phyloP scores from a whole-genome alignment of 2,888 invertebrate species.

The Aphodius granarius region DNA sequence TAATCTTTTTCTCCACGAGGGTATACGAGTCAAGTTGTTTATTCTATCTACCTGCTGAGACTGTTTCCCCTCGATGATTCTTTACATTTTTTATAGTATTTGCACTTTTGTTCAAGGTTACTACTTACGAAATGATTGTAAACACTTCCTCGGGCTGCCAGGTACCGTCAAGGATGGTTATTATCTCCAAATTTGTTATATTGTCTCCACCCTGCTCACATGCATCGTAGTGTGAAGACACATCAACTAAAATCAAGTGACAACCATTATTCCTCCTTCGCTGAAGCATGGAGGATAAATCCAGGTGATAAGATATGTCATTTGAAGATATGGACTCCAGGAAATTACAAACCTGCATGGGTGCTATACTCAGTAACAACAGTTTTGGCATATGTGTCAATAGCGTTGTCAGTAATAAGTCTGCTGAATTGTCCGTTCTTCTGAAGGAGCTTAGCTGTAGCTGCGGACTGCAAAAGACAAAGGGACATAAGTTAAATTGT shows the following conservation, averaged over 20 bases:
- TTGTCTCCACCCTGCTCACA: conserved; percentile 48
- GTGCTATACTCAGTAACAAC: conserved; percentile 57
- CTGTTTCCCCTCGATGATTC: neutral
- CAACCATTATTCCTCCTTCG: too few species aligned
- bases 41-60: neutral
- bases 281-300: too few species aligned
- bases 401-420: conserved; percentile 48
- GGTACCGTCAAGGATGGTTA: conserved; percentile 62
- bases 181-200: conserved; percentile 58
- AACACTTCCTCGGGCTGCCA: conserved; percentile 57
- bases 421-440: conserved; percentile 40
- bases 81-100: neutral
- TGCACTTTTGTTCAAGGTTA: neutral
- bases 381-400: conserved; percentile 55
- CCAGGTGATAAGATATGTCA: neutral
- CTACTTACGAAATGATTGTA: conserved; percentile 25
- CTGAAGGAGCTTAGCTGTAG: conserved; percentile 46
- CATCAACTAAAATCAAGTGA: conserved; percentile 25
- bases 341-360: conserved; percentile 50
- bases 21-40: neutral
- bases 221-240: conserved; percentile 38
- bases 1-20: neutral
- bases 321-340: neutral
- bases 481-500: neutral
- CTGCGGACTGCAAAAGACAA: conserved; percentile 40